Evolutionary conservation across 2,113 vertebrate genomes (phyloP), one percentile per base, ranked within the genome.

Genomic region (Apodemus speciosus): DNA sequence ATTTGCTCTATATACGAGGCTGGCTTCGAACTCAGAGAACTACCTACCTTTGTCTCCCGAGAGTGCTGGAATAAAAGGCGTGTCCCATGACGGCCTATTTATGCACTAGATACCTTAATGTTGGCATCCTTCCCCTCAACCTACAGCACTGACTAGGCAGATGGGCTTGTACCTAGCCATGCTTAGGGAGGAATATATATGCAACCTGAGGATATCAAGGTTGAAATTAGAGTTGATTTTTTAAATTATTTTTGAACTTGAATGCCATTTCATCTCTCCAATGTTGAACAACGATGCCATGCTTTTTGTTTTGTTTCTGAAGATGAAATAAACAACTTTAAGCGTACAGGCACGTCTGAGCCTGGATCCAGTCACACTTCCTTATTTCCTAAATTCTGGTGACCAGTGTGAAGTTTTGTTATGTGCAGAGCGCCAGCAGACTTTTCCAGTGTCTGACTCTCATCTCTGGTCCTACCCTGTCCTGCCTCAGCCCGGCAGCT

Each of bases 321-420:
- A 64, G 68, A 85, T 72, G 60, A 89, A 73, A 75, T 73, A 40
- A 38, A 94, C 79, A 84, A 51, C 85, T 40, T 88, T 81, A 81
- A 68, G 53, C 53, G 86, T n/a, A 51, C 23, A 58, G 56, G 69
- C 6, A 38, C 11, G 86, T 30, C 15, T n/a, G 40, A n/a, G 35
- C 40, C 46, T 32, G 23, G 38, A 66, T 27, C 60, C 20, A 11
- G 9, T 49, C 16, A 10, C 4, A n/a, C 14, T 3, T 64, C 32
- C 46, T 69, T 46, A 3, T 35, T 72, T 11, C 5, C 10, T 14
- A 1, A 30, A 10, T 6, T 18, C 25, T 8, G 46, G 21, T 15
- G 64, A 15, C 49, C 49, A 32, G 10, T 13, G 35, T 27, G 40
- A 46, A 6, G 6, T 10, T 76, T 18, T 21, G 9, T 46, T 46